Evolutionary conservation across 30 jellyfish, hydroid and myxozoan species (phyloP), one percentile per base, ranked within the genome.

Genomic region (Pelagia noctiluca): DNA sequence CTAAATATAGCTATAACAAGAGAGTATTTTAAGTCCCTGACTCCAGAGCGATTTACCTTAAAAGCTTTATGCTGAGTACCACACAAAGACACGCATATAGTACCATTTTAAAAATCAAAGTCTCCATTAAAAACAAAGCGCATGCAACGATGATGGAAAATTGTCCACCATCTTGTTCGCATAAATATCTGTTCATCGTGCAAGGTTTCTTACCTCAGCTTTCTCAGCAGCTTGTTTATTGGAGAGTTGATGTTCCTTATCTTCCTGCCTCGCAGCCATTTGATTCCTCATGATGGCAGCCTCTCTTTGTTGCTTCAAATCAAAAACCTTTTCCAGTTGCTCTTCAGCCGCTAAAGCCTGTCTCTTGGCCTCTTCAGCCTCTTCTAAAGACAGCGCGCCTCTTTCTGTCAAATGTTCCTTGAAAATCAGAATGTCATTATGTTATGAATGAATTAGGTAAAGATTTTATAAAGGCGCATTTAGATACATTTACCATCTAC

Each of bases 351-450:
- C 85, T 16, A 86, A 32, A 25, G 86, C 62, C 32, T 47, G 75
- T 35, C 87, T 77, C 76, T 86, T 86, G 0, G 70, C 75, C 50
- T 86, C 90, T 31, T 74, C 89, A 1, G 97, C 97, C 70, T 87
- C 96, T 35, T 87, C 97, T 1, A 84, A 63, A 18, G 88, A 87
- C 67, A 93, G 26, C n/a, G 92, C 72, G 7, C 96, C 96, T 50
- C 89, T 79, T 22, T 72, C 97, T 16, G 92, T 88, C 32, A 93
- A 82, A 24, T 47, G 83, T 31, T 93, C 98, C 98, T 93, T 22
- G n/a, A 50, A 50, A 16, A 21, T 16, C 2, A 49, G 23, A 26
- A 60, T 53, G 46, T 4, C 2, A 76, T 46, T 7, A n/a, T n/a
- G n/a, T n/a, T n/a, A n/a, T n/a, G n/a, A n/a, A n/a, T n/a, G n/a